Conservation (phyloP, 2,113 vertebrate species). For the Syngnathus scovelli region DNA sequence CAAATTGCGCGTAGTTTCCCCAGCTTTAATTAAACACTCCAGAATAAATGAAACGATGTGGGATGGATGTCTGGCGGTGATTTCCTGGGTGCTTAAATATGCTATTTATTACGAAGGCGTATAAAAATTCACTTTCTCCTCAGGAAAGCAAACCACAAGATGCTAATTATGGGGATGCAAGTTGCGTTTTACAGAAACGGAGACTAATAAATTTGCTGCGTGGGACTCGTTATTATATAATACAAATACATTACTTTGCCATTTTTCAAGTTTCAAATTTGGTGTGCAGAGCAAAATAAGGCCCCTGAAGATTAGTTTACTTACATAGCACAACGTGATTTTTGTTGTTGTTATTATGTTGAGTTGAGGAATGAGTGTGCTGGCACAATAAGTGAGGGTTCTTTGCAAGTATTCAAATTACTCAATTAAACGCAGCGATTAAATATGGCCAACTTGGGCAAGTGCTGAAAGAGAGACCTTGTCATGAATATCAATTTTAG, state of each 20-base stretch:
- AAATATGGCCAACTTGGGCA: conserved; percentile 35
- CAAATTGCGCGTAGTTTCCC: conserved; percentile 96
- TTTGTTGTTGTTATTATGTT: conserved; percentile 57
- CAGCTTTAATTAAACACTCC: conserved; percentile 99
- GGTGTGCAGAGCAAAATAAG: conserved; percentile 63
- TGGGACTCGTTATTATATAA: conserved; percentile 74
- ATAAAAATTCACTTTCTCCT: conserved; percentile 90
- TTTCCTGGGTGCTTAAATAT: conserved; percentile 99
- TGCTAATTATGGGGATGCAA: conserved; percentile 75
- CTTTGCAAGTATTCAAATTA: conserved; percentile 49
- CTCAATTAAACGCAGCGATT: conserved; percentile 40
- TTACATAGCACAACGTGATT: conserved; percentile 54
- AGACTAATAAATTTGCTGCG: conserved; percentile 76
- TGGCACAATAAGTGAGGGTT: conserved; percentile 44
- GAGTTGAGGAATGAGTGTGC: conserved; percentile 38
- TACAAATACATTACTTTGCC: conserved; percentile 70
- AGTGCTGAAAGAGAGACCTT: conserved; percentile 36
- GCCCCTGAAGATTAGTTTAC: conserved; percentile 68
- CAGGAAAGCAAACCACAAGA: conserved; percentile 91
- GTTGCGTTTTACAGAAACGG: conserved; percentile 70
- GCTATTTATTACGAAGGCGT: conserved; percentile 99
- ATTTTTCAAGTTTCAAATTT: conserved; percentile 72
- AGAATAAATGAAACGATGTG: conserved; percentile 99
- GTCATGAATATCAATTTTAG: conserved; percentile 48
- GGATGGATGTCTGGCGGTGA: conserved; percentile 96